Evolutionary conservation across 2,797 vertebrate species (phyloP).

Genomic region (Squalus acanthias): DNA sequence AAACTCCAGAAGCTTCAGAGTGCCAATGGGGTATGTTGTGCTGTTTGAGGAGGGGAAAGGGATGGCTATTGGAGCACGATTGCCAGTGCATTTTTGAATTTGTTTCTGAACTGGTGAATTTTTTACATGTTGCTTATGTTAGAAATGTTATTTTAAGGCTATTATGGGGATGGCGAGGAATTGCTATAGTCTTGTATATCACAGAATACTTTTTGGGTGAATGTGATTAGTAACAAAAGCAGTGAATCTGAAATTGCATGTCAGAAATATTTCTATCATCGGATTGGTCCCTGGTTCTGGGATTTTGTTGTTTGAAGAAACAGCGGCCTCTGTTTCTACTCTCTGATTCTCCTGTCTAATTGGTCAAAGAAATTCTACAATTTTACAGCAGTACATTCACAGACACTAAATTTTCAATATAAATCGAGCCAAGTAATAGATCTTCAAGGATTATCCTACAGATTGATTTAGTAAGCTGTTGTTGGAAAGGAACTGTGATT

Average conservation of each 20-base stretch:
- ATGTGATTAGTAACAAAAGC: not conserved
- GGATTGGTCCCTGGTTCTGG: not conserved
- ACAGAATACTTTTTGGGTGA: not conserved
- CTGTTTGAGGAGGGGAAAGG: not conserved
- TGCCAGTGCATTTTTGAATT: not conserved
- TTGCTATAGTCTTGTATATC: not conserved
- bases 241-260: not conserved
- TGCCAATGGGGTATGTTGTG: not conserved
- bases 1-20: not conserved
- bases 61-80: not conserved
- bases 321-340: not conserved
- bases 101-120: not conserved
- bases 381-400: not conserved
- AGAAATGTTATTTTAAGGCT: not conserved
- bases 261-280: not conserved
- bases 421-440: not conserved
- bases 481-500: not conserved
- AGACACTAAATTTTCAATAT: not conserved
- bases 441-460: not conserved
- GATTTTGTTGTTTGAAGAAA: not conserved
- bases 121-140: not conserved
- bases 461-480: not conserved
- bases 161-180: not conserved
- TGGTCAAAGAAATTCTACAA: not conserved
- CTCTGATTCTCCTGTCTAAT: not conserved